Evolutionary conservation across 2,797 vertebrate species (phyloP).

Genomic region (Percopsis omiscomaycus): DNA sequence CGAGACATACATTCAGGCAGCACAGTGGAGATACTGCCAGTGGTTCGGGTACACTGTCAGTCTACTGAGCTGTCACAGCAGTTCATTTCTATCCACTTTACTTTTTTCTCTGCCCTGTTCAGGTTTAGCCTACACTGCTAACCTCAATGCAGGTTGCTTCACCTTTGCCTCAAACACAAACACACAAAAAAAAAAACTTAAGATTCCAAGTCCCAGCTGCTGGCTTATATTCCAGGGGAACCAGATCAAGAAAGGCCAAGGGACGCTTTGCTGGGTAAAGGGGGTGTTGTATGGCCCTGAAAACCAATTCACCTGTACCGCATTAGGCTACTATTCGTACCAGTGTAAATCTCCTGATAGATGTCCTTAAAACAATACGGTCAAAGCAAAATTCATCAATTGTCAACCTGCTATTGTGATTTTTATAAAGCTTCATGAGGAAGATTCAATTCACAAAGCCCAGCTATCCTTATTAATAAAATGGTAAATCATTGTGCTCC

Average conservation of each 20-base stretch:
- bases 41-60: not conserved
- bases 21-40: constrained; percentile 13
- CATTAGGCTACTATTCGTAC: not conserved
- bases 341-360: constrained; percentile 18
- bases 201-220: constrained; percentile 53
- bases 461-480: constrained; percentile 20
- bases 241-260: constrained; percentile 64
- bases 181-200: constrained; percentile 61
- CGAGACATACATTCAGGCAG: constrained; percentile 26
- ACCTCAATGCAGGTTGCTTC: constrained; percentile 26
- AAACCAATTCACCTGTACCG: constrained; percentile 12
- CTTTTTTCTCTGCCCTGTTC: constrained; percentile 26
- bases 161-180: constrained; percentile 56
- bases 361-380: not conserved
- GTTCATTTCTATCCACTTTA: constrained; percentile 14
- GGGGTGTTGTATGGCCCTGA: constrained; percentile 27
- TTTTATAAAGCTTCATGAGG: not conserved
- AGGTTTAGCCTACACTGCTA: constrained; percentile 21
- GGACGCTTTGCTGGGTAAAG: constrained; percentile 21
- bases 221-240: constrained; percentile 52
- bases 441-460: not conserved
- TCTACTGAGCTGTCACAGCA: constrained; percentile 11
- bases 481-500: constrained; percentile 31
- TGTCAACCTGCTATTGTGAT: not conserved
- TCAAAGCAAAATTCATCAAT: not conserved